A percentile compares a stretch with the other conserved stretches of the same genome.
Evolutionary conservation across 2,888 invertebrate genomes (phyloP).

Genomic region (Tryphoninae sp.): DNA sequence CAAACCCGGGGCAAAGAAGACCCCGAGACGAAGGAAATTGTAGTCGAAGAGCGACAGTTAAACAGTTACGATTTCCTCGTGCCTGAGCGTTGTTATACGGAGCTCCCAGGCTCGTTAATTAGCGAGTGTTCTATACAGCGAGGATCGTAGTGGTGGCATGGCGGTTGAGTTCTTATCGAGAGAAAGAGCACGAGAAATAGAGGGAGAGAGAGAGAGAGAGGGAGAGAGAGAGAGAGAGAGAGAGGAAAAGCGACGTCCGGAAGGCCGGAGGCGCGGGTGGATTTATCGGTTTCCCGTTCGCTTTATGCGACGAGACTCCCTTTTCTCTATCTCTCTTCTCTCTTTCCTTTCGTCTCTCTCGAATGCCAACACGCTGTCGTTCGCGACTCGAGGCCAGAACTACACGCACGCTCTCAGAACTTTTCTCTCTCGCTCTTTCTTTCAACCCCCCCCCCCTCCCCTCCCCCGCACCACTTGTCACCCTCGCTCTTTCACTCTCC

Average conservation of each 20-base stretch:
- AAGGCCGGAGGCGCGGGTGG: conserved; percentile 61
- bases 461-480: neutral
- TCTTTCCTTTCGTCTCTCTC: conserved; percentile 33
- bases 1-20: conserved; percentile 26
- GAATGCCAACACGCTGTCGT: conserved; percentile 49
- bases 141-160: conserved; percentile 6
- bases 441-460: neutral
- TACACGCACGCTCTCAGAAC: conserved; percentile 45
- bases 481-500: conserved; percentile 12
- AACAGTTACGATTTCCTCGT: conserved; percentile 64
- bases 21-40: conserved; percentile 54
- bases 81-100: conserved; percentile 57
- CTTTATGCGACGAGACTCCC: conserved; percentile 60
- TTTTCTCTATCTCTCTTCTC: conserved; percentile 50
- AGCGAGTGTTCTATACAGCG: conserved; percentile 45
- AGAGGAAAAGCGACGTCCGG: conserved; percentile 51
- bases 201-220: conserved; percentile 30
- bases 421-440: conserved; percentile 20
- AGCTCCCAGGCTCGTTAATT: conserved; percentile 59
- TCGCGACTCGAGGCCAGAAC: conserved; percentile 40
- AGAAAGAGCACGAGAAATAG: conserved; percentile 29
- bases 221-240: conserved; percentile 23
- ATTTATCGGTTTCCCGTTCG: conserved; percentile 66
- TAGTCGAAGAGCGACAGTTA: conserved; percentile 63
- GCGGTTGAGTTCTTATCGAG: conserved; percentile 56